Conservation (phyloP, 2,797 vertebrate genomes). For the Mormyrus proboscirostris region DNA sequence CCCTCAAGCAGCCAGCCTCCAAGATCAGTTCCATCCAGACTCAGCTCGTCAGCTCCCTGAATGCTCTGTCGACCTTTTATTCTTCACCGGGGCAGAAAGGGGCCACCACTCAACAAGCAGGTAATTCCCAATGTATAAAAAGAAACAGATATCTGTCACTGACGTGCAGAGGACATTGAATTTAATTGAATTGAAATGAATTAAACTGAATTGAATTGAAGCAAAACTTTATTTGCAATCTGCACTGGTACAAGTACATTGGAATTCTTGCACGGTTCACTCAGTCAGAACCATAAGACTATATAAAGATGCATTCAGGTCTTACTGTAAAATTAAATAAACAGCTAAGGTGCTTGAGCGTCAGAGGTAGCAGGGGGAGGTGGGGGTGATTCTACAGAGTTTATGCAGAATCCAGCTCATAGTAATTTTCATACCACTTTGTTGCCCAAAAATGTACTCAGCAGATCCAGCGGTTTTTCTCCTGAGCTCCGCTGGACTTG, state of each 20-base stretch:
- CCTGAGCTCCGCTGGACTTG: slow-evolving; percentile 14
- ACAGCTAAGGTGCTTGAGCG: not conserved
- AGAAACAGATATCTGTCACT: not conserved
- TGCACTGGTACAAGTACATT: not conserved
- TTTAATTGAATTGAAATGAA: not conserved
- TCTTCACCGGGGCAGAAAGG: slow-evolving; percentile 69
- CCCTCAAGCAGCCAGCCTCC: slow-evolving; percentile 75
- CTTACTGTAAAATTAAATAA: not conserved
- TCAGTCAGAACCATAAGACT: not conserved
- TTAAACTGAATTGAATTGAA: not conserved
- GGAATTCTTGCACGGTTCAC: not conserved
- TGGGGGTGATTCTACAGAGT: not conserved
- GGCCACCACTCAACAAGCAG: slow-evolving; percentile 62
- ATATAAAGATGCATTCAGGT: not conserved
- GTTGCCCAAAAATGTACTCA: not conserved
- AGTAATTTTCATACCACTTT: not conserved
- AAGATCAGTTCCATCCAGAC: slow-evolving; percentile 96
- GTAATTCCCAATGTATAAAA: slow-evolving; percentile 40
- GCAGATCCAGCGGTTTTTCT: not conserved
- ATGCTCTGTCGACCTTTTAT: slow-evolving; percentile 86
- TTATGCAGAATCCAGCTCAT: not conserved
- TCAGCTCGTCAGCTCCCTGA: slow-evolving; percentile 91
- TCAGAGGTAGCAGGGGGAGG: not conserved
- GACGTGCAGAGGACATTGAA: not conserved
- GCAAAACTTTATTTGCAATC: not conserved